These are phyloP conservation scores for Hypsibius dujardini DNA, from an alignment of 1,140 invertebrate species.

Conservation along the genomic window DNA sequence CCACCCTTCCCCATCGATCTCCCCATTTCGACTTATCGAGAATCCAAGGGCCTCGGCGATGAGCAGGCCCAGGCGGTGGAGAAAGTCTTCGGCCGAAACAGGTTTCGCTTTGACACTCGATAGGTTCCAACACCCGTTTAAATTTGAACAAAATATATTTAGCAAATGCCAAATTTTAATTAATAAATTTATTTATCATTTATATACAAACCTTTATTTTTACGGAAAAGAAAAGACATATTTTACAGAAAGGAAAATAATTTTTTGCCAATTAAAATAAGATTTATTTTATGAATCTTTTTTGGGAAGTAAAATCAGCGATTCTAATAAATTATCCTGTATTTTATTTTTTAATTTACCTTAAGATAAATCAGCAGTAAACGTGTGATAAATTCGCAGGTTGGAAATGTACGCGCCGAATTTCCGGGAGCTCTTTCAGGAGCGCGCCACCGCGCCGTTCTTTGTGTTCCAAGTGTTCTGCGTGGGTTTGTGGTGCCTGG, in stretches of 20 bases:
- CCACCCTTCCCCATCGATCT: conserved; percentile 63
- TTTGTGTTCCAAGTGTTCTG: conserved; percentile 89
- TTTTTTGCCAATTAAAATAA: too few species aligned
- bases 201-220: too few species aligned
- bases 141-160: not conserved
- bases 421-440: conserved; percentile 87
- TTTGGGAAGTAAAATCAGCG: too few species aligned
- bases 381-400: conserved; percentile 36
- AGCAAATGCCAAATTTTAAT: too few species aligned
- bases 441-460: conserved; percentile 93
- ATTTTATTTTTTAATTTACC: too few species aligned
- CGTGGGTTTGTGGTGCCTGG: conserved; percentile 91
- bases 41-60: conserved; percentile 68
- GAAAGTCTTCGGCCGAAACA: not conserved
- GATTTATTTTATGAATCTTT: too few species aligned
- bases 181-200: too few species aligned
- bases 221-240: too few species aligned
- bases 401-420: conserved; percentile 79
- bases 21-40: conserved; percentile 51
- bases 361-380: too few species aligned
- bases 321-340: too few species aligned
- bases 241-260: too few species aligned
- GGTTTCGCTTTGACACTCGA: not conserved
- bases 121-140: not conserved
- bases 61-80: conserved; percentile 39